Evolutionary conservation across 2,888 invertebrate genomes (phyloP).

Genomic region (Agrotis puta): DNA sequence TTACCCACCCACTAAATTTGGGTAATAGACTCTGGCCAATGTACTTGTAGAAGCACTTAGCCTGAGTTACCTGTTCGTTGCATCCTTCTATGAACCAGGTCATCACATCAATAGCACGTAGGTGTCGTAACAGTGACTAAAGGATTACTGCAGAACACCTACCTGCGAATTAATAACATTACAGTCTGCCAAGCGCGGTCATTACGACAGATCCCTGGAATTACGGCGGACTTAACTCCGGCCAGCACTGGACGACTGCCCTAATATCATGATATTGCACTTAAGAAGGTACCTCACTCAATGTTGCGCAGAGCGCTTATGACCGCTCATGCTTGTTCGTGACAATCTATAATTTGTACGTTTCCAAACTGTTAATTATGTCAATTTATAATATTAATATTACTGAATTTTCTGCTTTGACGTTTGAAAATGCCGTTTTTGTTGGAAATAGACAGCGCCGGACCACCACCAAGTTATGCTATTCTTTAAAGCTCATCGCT

Average conservation of each 20-base stretch:
- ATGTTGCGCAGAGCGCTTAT: not conserved
- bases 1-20: too few species aligned
- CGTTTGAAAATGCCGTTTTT: too few species aligned
- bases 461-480: too few species aligned
- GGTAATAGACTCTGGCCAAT: too few species aligned
- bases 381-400: too few species aligned
- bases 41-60: not conserved
- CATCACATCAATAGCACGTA: slow-evolving; percentile 17
- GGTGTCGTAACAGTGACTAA: not conserved
- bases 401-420: too few species aligned
- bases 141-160: slow-evolving; percentile 27
- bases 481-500: too few species aligned
- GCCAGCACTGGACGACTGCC: slow-evolving; percentile 4
- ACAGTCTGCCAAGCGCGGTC: slow-evolving; percentile 30
- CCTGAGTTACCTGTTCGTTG: not conserved
- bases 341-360: not conserved
- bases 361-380: too few species aligned
- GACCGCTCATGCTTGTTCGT: not conserved
- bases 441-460: too few species aligned
- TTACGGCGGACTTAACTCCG: slow-evolving; percentile 43
- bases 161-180: slow-evolving; percentile 41
- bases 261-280: slow-evolving; percentile 4
- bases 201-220: slow-evolving; percentile 33
- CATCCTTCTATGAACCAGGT: not conserved
- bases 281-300: slow-evolving; percentile 2